Base-by-base conservation (phyloP, 1,140 invertebrate genomes). In the Drosophila arawakana region DNA sequence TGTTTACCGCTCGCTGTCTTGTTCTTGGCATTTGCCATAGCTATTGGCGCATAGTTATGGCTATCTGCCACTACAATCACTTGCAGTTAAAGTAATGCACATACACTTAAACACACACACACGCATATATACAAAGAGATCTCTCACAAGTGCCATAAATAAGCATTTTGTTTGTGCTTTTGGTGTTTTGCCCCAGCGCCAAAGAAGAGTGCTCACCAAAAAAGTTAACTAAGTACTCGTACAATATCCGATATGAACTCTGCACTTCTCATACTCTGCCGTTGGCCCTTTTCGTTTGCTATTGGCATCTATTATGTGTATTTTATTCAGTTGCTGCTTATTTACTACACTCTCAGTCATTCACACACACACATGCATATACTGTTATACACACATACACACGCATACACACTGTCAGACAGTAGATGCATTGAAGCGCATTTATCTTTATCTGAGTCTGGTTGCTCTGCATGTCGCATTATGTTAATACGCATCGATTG, bases 61-160 rank as follows among this genome's bases (percentile, higher is more conserved):
- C 71, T 76, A 89, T 80, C 83, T 78, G 68, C 63, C 60, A 80
- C 59, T 58, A 75, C 84, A 83, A 89, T 89, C 80, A 84, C 71
- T 81, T 81, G 78, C 84, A 89, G 84, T 80, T 80, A 67, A 72
- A 78, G 69, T 63, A 80, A 83, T 67, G 67, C 67, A 80, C 72
- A 67, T 50, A 66, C 43, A 60, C 63, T 39, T 43, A 77, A 44
- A 65, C 37, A 65, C 21, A 55, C 43, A 41, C 25, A 49, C 54
- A 68, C 34, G 63, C 13, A 44, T 61, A 63, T 44, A 88, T 67
- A 68, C 83, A 75, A 30, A 30, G 25, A 30, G 25, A 30, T 30
- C 25, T 30, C 25, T 30, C 83, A 70, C 46, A 71, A 75, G 83
- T 80, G 69, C 78, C 84, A 89, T 86, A 86, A 83, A 86, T 83